A percentile compares a stretch with the other conserved stretches of the same genome.
Conservation (phyloP, 2,888 invertebrate species). For the Diploptera punctata region DNA sequence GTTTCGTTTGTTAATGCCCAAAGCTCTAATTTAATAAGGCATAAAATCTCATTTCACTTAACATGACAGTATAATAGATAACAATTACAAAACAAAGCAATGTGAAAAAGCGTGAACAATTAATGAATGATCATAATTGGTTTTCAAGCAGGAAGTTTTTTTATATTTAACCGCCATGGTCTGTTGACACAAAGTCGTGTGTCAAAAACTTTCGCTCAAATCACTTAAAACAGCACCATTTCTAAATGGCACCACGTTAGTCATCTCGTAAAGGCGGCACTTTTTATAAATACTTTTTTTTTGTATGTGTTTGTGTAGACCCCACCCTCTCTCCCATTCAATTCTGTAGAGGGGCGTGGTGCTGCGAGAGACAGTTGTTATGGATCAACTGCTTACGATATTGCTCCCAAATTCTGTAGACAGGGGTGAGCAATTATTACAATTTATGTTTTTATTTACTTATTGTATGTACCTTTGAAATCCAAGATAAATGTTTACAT, state of each 20-base stretch:
- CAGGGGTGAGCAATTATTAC: too few relatives aligned
- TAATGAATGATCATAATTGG: too few relatives aligned
- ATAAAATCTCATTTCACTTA: too few relatives aligned
- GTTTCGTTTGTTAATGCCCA: too few relatives aligned
- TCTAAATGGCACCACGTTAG: not conserved
- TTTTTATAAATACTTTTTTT: slow-evolving; percentile 3
- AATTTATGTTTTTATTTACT: too few relatives aligned
- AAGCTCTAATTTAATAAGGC: too few relatives aligned
- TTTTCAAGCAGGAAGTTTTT: too few relatives aligned
- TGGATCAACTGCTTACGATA: not conserved
- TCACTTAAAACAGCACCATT: not conserved
- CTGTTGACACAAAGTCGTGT: not conserved
- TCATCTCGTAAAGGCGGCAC: not conserved
- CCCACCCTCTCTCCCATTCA: slow-evolving; percentile 15
- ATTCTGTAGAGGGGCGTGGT: not conserved
- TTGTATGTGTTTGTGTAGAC: not conserved
- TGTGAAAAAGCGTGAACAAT: too few relatives aligned
- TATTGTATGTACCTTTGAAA: too few relatives aligned
- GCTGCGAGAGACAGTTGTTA: not conserved
- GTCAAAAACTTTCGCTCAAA: not conserved
- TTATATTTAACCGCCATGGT: not conserved
- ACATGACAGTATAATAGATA: too few relatives aligned
- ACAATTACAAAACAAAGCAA: too few relatives aligned
- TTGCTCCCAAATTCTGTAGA: not conserved
- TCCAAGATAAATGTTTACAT: too few relatives aligned